Percentiles rank a stretch among this genome's conserved stretches.
Conservation (phyloP, 2,888 invertebrate genomes). For the Pandemis cinnamomeana region DNA sequence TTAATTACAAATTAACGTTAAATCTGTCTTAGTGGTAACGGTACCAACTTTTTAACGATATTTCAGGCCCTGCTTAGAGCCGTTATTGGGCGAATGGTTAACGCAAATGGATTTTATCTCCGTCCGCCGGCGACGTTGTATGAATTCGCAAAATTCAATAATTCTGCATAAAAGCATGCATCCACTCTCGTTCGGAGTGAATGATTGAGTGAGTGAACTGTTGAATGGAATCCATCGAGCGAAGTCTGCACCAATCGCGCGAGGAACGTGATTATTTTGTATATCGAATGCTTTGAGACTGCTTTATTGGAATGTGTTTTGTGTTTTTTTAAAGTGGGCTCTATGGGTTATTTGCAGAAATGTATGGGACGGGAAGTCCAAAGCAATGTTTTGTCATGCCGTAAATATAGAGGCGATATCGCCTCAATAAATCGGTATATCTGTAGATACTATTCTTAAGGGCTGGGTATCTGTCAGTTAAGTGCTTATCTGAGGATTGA, state of each 20-base stretch:
- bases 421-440: too few relatives aligned
- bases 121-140: slow-evolving; percentile 58
- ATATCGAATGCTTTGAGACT: slow-evolving; percentile 52
- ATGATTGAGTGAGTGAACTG: slow-evolving; percentile 69
- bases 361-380: too few relatives aligned
- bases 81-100: slow-evolving; percentile 54
- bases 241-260: slow-evolving; percentile 57
- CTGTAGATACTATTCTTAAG: too few relatives aligned
- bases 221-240: slow-evolving; percentile 64
- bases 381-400: too few relatives aligned
- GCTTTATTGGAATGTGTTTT: slow-evolving; percentile 53
- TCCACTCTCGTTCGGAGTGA: slow-evolving; percentile 63
- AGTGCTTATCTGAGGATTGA: too few relatives aligned
- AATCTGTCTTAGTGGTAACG: too few relatives aligned
- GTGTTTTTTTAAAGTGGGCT: slow-evolving; percentile 43
- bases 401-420: too few relatives aligned
- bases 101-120: slow-evolving; percentile 65
- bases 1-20: too few relatives aligned
- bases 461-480: too few relatives aligned
- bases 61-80: background rate
- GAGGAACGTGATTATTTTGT: slow-evolving; percentile 66
- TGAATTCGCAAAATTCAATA: slow-evolving; percentile 71
- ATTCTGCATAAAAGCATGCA: slow-evolving; percentile 74
- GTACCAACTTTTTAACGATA: too few relatives aligned
- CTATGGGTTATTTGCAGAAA: too few relatives aligned